Conservation (phyloP, 2,888 invertebrate genomes). For the Drosophila yooni region DNA sequence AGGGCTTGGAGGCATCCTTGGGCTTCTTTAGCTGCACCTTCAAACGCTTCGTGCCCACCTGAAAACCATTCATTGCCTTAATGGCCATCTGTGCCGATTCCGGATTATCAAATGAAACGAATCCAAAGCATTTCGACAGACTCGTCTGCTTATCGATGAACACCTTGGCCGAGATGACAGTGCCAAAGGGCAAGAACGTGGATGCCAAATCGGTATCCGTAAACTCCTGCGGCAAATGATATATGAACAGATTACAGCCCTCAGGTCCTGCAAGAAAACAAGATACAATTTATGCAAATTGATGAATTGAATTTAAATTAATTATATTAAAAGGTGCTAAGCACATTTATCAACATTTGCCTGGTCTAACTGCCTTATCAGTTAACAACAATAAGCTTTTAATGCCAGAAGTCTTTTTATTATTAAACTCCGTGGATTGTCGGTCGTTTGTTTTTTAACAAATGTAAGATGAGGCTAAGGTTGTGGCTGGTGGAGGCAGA, state of each 20-base stretch:
- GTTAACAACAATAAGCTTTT: not conserved
- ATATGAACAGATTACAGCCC: slow-evolving; percentile 99
- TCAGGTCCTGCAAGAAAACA: slow-evolving; percentile 91
- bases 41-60: slow-evolving; percentile 98
- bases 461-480: not conserved
- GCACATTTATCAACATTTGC: not conserved
- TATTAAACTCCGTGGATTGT: not conserved
- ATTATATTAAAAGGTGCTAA: not conserved
- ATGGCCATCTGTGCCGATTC: slow-evolving; percentile 97
- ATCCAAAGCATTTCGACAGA: slow-evolving; percentile 99
- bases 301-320: not conserved
- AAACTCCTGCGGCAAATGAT: slow-evolving; percentile 99
- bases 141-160: slow-evolving; percentile 99
- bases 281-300: not conserved
- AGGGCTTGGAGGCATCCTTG: slow-evolving; percentile 96
- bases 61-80: slow-evolving; percentile 98
- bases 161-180: slow-evolving; percentile 99
- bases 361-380: not conserved
- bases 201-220: slow-evolving; percentile 98
- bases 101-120: slow-evolving; percentile 98
- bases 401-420: not conserved
- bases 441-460: not conserved
- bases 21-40: slow-evolving; percentile 99
- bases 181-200: slow-evolving; percentile 98
- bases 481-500: not conserved